phyloP scores from a whole-genome alignment of 2,888 invertebrate species.

The Patella pellucida region DNA sequence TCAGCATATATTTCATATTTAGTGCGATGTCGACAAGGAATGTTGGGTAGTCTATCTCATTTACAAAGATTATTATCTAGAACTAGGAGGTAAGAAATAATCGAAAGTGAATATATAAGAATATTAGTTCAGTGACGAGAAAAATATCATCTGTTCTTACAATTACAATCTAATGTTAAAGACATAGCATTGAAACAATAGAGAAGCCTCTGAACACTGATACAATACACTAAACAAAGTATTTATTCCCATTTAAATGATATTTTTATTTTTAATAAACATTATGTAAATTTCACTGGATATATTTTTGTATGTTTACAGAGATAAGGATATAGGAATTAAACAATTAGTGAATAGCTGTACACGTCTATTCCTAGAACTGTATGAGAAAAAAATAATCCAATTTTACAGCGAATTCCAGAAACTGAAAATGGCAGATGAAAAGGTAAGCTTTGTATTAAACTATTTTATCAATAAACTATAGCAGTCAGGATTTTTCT shows the following conservation, averaged over 20 bases:
- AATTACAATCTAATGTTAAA: no score
- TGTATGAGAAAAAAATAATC: constrained; percentile 81
- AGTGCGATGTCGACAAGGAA: constrained; percentile 83
- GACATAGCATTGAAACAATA: no score
- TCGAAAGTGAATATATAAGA: no score
- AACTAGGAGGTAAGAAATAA: constrained; percentile 65
- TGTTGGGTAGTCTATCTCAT: constrained; percentile 82
- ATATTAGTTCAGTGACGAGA: no score
- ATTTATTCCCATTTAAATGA: no score
- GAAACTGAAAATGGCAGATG: constrained; percentile 85
- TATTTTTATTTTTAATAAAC: neutral
- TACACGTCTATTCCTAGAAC: constrained; percentile 85
- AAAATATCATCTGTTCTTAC: no score
- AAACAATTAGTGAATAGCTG: constrained; percentile 83
- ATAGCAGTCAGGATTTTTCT: no score
- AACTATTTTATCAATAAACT: no score
- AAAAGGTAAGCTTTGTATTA: constrained; percentile 76
- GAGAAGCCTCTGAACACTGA: no score
- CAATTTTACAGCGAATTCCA: constrained; percentile 87
- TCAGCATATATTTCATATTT: constrained; percentile 88
- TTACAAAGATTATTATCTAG: constrained; percentile 75
- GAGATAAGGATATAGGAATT: constrained; percentile 81
- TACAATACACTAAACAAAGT: neutral
- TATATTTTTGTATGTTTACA: constrained; percentile 68
- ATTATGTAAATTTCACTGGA: neutral